Percentiles rank a stretch among this genome's conserved stretches.
These are phyloP conservation scores for Henricia sp. DNA, from an alignment of 53 echinoderm and acorn worm genomes.

Conservation along the genomic window DNA sequence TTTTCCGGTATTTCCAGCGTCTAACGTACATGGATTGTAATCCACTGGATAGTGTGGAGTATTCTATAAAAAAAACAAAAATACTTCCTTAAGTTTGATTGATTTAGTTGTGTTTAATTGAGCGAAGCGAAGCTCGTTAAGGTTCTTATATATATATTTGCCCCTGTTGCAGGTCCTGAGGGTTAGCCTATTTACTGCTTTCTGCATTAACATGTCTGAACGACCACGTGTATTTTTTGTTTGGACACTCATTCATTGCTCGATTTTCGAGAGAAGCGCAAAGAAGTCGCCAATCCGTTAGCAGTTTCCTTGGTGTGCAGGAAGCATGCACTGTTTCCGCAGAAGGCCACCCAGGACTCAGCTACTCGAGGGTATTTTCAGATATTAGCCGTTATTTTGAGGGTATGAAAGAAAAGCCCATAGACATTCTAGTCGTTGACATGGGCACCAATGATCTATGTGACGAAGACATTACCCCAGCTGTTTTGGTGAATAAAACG, in stretches of 20 bases:
- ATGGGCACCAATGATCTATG: slow-evolving; percentile 42
- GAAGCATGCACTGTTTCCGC: slow-evolving; percentile 9
- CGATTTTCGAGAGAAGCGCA: slow-evolving; percentile 22
- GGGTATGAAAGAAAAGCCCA: slow-evolving; percentile 17
- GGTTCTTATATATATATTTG: neutral
- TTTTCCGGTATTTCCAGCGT: too few relatives aligned
- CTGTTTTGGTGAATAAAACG: neutral
- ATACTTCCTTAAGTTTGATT: too few relatives aligned
- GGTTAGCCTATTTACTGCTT: neutral
- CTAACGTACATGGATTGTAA: too few relatives aligned
- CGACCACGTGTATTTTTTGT: neutral
- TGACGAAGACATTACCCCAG: slow-evolving; percentile 11
- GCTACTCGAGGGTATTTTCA: neutral
- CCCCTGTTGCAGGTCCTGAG: slow-evolving; percentile 12
- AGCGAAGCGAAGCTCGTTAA: neutral
- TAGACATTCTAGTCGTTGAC: slow-evolving; percentile 5
- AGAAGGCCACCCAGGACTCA: slow-evolving; percentile 33
- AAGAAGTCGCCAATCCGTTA: slow-evolving; percentile 1
- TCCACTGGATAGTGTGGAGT: neutral
- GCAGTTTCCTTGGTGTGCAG: slow-evolving; percentile 6
- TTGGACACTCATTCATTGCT: slow-evolving; percentile 31
- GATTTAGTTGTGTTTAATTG: neutral
- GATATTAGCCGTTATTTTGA: neutral
- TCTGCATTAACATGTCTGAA: neutral
- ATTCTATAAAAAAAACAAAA: neutral